Evolutionary conservation across 2,113 vertebrate species (phyloP).

Genomic region (Ammodytes dubius): DNA sequence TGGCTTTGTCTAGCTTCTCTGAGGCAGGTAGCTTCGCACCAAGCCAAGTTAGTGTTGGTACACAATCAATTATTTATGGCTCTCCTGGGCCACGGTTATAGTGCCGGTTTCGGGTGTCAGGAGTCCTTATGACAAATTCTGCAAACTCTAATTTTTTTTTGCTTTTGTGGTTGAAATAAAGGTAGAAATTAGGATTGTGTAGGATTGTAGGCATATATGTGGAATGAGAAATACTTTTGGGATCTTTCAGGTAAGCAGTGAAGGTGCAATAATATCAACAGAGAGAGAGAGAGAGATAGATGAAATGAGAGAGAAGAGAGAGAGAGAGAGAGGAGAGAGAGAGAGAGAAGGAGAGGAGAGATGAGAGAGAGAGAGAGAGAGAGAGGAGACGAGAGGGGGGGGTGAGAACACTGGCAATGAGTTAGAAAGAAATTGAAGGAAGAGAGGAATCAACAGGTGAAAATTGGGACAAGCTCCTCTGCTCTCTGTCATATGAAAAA

Average conservation of each 20-base stretch:
- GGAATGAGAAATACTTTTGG: background rate
- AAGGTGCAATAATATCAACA: background rate
- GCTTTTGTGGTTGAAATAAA: background rate
- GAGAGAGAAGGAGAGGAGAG: no score
- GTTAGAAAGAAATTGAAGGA: background rate
- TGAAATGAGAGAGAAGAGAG: background rate
- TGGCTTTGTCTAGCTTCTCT: slow-evolving; percentile 45
- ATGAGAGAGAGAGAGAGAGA: background rate
- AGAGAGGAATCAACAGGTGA: slow-evolving; percentile 38
- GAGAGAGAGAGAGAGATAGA: background rate
- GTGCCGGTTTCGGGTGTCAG: slow-evolving; percentile 82
- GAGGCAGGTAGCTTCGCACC: slow-evolving; percentile 48
- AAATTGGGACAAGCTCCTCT: slow-evolving; percentile 36
- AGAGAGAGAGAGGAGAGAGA: background rate
- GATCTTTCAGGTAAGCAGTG: background rate
- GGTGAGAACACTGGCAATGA: slow-evolving; percentile 1
- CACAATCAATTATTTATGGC: slow-evolving; percentile 82
- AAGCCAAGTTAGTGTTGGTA: slow-evolving; percentile 60
- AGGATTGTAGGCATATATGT: background rate
- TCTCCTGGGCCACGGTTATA: slow-evolving; percentile 65
- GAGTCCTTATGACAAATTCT: slow-evolving; percentile 58
- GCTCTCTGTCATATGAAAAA: background rate
- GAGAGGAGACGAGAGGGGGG: no score
- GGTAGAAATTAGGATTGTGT: background rate
- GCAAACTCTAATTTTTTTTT: background rate